Evolutionary conservation across 2,888 invertebrate species (phyloP).

Genomic region (Thyatira batis): DNA sequence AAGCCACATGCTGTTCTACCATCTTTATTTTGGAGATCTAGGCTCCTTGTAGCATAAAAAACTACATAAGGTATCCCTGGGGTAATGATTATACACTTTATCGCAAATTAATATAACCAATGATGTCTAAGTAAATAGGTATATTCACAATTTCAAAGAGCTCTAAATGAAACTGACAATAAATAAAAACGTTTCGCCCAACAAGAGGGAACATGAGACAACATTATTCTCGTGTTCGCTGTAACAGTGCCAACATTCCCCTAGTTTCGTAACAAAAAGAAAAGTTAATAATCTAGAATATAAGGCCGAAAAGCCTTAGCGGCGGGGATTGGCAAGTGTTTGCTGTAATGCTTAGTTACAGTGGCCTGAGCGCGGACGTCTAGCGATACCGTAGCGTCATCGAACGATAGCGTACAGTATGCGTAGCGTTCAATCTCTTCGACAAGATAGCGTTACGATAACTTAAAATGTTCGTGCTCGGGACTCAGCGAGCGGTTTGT

Average conservation of each 20-base stretch:
- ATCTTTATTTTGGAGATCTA: too few species aligned
- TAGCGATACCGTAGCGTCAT: conserved; percentile 25
- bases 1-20: too few species aligned
- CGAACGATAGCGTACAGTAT: too few species aligned
- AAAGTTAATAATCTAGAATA: conserved; percentile 32
- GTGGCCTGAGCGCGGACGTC: conserved; percentile 29
- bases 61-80: too few species aligned
- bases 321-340: conserved; percentile 5
- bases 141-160: background rate
- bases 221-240: background rate
- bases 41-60: too few species aligned
- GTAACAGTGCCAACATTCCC: conserved; percentile 12
- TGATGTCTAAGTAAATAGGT: too few species aligned
- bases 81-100: too few species aligned
- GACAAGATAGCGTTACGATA: too few species aligned
- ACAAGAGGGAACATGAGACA: background rate
- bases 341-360: conserved; percentile 4
- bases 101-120: too few species aligned
- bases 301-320: conserved; percentile 17
- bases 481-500: too few species aligned
- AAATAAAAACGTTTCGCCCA: background rate
- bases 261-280: conserved; percentile 19
- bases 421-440: too few species aligned
- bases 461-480: too few species aligned
- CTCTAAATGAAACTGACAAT: background rate